Evolutionary conservation across 2,113 vertebrate species (phyloP), one percentile per base, ranked within the genome.

Genomic region (Takifugu flavidus): DNA sequence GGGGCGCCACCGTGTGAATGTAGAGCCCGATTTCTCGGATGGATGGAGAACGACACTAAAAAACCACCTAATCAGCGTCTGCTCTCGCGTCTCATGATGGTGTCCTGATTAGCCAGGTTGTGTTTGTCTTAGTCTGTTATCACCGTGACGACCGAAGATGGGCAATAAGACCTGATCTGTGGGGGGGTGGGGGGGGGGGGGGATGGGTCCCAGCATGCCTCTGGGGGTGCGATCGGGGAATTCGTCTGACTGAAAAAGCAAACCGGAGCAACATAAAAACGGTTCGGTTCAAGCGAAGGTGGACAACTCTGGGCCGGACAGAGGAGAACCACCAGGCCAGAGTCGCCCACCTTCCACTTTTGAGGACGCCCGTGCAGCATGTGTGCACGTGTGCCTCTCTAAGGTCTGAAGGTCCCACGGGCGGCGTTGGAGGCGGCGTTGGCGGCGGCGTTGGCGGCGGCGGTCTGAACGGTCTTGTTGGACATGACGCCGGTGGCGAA

Each of bases 401-500:
- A 76, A 81, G 86, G 25, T 82, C 98, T 98, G 88, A 98, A 98
- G 0, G 94, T 93, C 0, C 90, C 96, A 3, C 96, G 94, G 51
- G 97, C 94, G 5, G 96, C 96, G 2, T 90, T 92, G 0, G 96
- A 90, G 1, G 97, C 96, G 0, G 88, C 88, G 25, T 82, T 88
- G 4, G 88, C 86, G 1, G 88, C 88, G 13, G 97, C 95, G 0
- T 91, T 98, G 68, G 97, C 95, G 0, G 97, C 95, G 5, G 97
- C 96, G 0, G 94, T 98, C 71, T 99, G 97, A 29, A 99, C 96
- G 0, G 96, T 99, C 82, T 98, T 98, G 91, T 98, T 99, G 61
- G 97, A 94, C 95, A 99, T 98, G 85, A 99, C 97, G 4, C 96
- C 97, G 0, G 96, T 98, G 7, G 97, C 96, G 71, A 99, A 99